Evolutionary conservation across 2,797 vertebrate species (phyloP), one percentile per base, ranked within the genome.

Genomic region (Danio choprae): DNA sequence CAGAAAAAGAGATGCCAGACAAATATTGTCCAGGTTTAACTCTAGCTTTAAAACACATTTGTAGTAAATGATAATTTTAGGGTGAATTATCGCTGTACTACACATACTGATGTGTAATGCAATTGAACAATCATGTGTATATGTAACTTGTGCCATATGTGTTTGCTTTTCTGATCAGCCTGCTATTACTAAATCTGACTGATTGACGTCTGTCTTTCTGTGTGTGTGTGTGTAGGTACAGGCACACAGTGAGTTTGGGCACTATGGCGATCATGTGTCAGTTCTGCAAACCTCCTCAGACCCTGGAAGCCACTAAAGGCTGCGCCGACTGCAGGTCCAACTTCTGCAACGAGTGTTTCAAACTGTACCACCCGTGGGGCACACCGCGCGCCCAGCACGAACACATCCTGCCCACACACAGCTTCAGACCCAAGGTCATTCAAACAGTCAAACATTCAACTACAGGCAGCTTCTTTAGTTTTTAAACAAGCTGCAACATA

Each of bases 291-390:
- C 94, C 96, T 12, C 97, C 97, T 0, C 92, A 93, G 82, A 91
- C 94, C 38, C 91, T 96, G 80, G 98, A 99, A 88, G 98, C 98
- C 88, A 97, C 95, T 12, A 99, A 99, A 86, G 97, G 98, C 89
- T 99, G 98, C 63, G 95, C 96, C 0, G 97, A 99, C 92, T 99
- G 98, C 91, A 93, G 96, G 1, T 93, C 97, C 77, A 97, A 96
- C 92, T 99, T 98, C 91, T 99, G 98, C 91, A 99, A 99, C 0
- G 96, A 98, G 85, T 99, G 98, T 89, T 99, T 98, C 90, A 99
- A 99, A 86, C 96, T 99, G 64, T 98, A 97, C 89, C 98, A 99
- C 84, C 97, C 98, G 0, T 99, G 98, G 98, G 97, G 97, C 75
- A 98, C 97, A 0, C 96, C 97, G 44, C 95, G 97, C 67, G 97